Evolutionary conservation across 2,797 vertebrate species (phyloP).

Genomic region (Anabacerthia variegaticeps): DNA sequence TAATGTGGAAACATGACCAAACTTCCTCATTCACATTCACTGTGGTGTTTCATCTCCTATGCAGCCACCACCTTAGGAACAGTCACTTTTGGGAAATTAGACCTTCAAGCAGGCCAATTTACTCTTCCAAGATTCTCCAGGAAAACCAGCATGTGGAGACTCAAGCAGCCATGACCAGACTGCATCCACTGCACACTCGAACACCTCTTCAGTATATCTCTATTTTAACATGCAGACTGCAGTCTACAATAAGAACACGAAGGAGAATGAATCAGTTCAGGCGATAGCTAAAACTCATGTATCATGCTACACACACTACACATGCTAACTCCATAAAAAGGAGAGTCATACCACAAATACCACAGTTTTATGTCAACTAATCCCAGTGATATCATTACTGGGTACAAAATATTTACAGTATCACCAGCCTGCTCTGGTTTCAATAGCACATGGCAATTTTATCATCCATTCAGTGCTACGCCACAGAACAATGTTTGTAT

Average conservation of each 20-base stretch:
- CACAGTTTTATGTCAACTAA: background rate
- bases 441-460: background rate
- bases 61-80: background rate
- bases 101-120: background rate
- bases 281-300: background rate
- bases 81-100: background rate
- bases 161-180: background rate
- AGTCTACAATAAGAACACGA: background rate
- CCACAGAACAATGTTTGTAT: background rate
- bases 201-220: background rate
- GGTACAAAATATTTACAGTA: background rate
- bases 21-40: background rate
- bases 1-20: background rate
- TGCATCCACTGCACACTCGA: background rate
- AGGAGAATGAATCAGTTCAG: background rate
- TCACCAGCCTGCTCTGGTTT: background rate
- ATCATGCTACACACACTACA: fast-evolving
- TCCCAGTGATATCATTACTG: background rate
- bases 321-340: background rate
- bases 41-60: background rate
- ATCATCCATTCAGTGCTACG: background rate
- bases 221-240: background rate
- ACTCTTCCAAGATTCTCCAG: background rate
- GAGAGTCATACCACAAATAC: background rate
- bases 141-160: background rate